Evolutionary conservation across 2,113 vertebrate species (phyloP).

Genomic region (Xiphophorus couchianus): DNA sequence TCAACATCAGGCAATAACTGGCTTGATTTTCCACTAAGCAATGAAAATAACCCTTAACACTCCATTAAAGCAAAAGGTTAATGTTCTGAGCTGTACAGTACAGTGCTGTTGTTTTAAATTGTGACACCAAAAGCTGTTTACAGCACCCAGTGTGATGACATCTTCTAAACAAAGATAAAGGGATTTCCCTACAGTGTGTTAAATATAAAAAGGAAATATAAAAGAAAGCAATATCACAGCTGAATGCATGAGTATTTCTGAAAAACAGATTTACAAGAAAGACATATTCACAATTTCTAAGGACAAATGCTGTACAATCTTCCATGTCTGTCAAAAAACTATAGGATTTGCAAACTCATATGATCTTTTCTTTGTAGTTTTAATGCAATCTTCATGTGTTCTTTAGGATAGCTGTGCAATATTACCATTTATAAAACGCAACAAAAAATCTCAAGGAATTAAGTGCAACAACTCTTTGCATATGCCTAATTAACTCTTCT

Average conservation of each 20-base stretch:
- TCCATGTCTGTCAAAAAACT: not conserved
- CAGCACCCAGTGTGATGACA: not conserved
- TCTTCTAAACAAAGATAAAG: conserved; percentile 9
- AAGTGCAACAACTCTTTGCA: conserved; percentile 17
- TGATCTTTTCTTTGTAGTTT: conserved; percentile 1
- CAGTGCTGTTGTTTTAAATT: not conserved
- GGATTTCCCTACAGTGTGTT: not conserved
- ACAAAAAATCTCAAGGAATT: conserved; percentile 14
- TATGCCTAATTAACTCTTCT: conserved; percentile 45
- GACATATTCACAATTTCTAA: not conserved
- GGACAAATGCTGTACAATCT: not conserved
- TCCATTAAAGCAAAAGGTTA: conserved; percentile 29
- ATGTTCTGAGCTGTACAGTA: not conserved
- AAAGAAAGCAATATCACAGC: not conserved
- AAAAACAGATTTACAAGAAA: not conserved
- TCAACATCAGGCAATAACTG: conserved; percentile 10
- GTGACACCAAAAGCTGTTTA: not conserved
- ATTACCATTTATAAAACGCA: not conserved
- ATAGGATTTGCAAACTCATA: not conserved
- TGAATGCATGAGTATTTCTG: not conserved
- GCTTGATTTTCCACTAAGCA: not conserved
- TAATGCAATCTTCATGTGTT: not conserved
- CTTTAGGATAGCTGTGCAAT: not conserved
- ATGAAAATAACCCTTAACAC: conserved; percentile 23
- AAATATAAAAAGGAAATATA: not conserved